Conservation (phyloP, 2,113 vertebrate genomes). For the Corynorhinus townsendii region DNA sequence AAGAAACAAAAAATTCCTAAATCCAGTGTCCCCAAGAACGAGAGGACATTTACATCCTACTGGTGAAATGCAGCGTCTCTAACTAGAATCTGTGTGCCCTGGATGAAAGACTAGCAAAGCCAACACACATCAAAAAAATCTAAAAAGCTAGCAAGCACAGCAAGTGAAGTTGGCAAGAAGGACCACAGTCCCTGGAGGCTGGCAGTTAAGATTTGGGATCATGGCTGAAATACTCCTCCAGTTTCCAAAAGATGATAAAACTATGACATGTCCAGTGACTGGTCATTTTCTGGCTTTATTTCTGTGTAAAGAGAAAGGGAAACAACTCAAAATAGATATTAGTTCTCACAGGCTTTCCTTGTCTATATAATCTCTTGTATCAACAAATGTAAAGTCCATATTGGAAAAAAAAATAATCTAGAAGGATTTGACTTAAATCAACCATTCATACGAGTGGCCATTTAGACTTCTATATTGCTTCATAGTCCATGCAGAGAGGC, state of each 20-base stretch:
- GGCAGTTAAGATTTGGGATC: neutral
- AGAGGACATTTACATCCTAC: neutral
- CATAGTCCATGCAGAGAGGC: neutral
- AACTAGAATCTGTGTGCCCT: neutral
- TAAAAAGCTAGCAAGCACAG: neutral
- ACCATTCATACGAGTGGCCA: neutral
- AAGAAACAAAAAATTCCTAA: neutral
- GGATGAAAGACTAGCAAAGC: neutral
- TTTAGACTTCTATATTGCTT: neutral
- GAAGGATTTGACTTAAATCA: neutral
- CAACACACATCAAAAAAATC: neutral
- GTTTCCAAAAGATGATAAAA: neutral
- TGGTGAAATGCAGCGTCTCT: neutral
- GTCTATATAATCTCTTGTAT: neutral
- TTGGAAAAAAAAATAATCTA: neutral
- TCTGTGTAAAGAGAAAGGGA: neutral
- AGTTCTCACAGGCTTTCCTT: neutral
- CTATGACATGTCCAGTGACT: neutral
- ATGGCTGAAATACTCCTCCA: neutral
- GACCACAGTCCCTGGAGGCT: neutral
- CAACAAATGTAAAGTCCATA: neutral
- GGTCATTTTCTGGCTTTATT: neutral
- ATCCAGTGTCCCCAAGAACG: neutral
- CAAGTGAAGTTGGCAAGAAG: neutral
- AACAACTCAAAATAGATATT: neutral